phyloP scores from a whole-genome alignment of 2,888 invertebrate species.

The Drosophila paracracens region DNA sequence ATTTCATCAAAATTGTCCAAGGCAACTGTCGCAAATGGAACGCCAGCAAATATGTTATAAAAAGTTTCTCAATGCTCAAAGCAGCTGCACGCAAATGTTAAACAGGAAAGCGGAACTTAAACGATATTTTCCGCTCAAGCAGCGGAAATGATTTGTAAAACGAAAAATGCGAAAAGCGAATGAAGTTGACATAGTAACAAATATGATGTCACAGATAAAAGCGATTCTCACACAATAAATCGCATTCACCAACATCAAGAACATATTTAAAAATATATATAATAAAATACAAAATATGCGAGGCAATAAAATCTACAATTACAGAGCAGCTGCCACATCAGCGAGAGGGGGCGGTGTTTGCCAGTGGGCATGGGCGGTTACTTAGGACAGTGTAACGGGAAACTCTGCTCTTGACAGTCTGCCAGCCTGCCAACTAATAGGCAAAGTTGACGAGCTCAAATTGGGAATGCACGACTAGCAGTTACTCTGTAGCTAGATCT shows the following conservation, averaged over 20 bases:
- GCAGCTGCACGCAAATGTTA: slow-evolving; percentile 39
- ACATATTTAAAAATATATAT: slow-evolving; percentile 12
- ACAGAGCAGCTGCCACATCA: slow-evolving; percentile 15
- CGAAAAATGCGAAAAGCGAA: slow-evolving; percentile 30
- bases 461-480: background rate
- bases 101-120: slow-evolving; percentile 42
- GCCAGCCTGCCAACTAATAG: slow-evolving; percentile 37
- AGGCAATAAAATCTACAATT: slow-evolving; percentile 54
- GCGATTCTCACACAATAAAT: slow-evolving; percentile 71
- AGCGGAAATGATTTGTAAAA: slow-evolving; percentile 80
- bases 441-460: background rate
- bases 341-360: background rate
- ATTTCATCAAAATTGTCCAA: slow-evolving; percentile 59
- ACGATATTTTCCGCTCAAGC: slow-evolving; percentile 72
- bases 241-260: slow-evolving; percentile 39
- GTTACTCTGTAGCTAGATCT: background rate
- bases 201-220: slow-evolving; percentile 61
- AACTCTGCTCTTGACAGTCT: slow-evolving; percentile 48
- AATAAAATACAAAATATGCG: slow-evolving; percentile 2
- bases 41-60: slow-evolving; percentile 56
- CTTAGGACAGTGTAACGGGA: slow-evolving; percentile 46
- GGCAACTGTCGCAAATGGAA: slow-evolving; percentile 43
- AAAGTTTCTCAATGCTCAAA: slow-evolving; percentile 28
- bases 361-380: background rate
- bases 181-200: slow-evolving; percentile 48